Base-by-base conservation (phyloP, 2,888 invertebrate species). In the Morpho achilles region DNA sequence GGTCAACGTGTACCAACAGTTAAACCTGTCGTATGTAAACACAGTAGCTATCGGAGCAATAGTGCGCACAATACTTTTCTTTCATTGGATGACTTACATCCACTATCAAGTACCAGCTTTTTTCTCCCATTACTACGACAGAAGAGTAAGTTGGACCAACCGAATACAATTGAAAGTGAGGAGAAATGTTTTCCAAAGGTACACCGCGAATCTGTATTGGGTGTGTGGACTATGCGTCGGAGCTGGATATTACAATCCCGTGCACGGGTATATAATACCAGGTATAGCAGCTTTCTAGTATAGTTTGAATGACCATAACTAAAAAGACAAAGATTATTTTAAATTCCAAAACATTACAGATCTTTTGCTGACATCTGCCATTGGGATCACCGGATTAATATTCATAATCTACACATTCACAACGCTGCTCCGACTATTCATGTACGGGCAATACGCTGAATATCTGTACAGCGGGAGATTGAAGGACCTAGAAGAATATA, bases 31-130 rank as follows among this genome's bases (percentile, higher is more conserved):
- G 0, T 82, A 79, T 63, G 63, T 73, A 10, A 65, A 65, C 2
- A 67, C 74, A 7, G 67, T 73, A 2, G 60, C 66, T 0, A 9
- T 73, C 0, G 68, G 67, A 1, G 65, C 75, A 2, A 7, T 70
- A 0, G 45, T 69, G 5, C 67, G 70, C 50, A 51, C 72, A 0
- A n/a, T 77, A 0, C 56, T 80, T 7, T 83, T 82, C 63, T 75
- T 79, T 44, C 82, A 82, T 43, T 84, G 84, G 83, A 71, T 79
- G 72, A 79, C 83, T 2, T 84, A 72, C 60, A 60, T 79, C 7
- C 78, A 82, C 63, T 78, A 77, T 54, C 84, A 84, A 65, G 70
- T 81, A 5, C 80, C 84, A 1, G 65, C 72, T 10, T 56, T 82
- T n/a, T 73, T 67, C 51, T 66, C 73, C 5, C 73, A 80, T 40